Conservation (phyloP, 2,797 vertebrate genomes). For the Parauchenoglanis ngamensis region DNA sequence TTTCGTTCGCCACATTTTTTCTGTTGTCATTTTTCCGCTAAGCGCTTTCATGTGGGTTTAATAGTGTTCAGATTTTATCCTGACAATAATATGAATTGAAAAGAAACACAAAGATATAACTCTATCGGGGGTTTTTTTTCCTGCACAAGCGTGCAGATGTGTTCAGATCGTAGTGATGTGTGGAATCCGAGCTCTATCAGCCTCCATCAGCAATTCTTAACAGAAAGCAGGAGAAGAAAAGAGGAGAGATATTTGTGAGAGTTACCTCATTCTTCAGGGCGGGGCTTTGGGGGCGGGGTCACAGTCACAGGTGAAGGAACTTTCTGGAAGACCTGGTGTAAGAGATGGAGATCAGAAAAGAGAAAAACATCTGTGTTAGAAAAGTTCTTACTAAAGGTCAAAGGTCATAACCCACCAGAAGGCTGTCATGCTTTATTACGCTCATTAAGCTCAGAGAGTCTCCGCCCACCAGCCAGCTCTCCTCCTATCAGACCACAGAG, state of each 20-base stretch:
- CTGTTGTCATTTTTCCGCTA: not conserved
- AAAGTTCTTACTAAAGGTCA: not conserved
- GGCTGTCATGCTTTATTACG: not conserved
- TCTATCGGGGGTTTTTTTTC: not conserved
- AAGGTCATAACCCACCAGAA: not conserved
- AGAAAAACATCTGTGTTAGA: not conserved
- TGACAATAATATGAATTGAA: not conserved
- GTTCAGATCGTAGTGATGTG: not conserved
- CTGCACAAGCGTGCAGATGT: too few species aligned
- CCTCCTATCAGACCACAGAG: not conserved
- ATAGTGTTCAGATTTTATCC: not conserved
- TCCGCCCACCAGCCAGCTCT: not conserved
- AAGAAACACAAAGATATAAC: not conserved
- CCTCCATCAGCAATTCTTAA: not conserved
- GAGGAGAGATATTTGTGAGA: too few species aligned
- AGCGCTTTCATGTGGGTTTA: not conserved
- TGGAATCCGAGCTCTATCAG: not conserved
- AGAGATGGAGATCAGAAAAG: conserved; percentile 15
- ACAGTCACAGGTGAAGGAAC: conserved; percentile 84
- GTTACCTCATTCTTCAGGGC: conserved; percentile 72
- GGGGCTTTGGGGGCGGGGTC: conserved; percentile 63
- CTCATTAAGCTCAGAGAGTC: not conserved
- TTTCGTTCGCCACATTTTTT: not conserved
- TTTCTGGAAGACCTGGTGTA: conserved; percentile 79
- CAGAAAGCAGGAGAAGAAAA: not conserved